These are phyloP conservation scores for Himantopus leucocephalus DNA, from an alignment of 2,113 vertebrate species.

Conservation along the genomic window DNA sequence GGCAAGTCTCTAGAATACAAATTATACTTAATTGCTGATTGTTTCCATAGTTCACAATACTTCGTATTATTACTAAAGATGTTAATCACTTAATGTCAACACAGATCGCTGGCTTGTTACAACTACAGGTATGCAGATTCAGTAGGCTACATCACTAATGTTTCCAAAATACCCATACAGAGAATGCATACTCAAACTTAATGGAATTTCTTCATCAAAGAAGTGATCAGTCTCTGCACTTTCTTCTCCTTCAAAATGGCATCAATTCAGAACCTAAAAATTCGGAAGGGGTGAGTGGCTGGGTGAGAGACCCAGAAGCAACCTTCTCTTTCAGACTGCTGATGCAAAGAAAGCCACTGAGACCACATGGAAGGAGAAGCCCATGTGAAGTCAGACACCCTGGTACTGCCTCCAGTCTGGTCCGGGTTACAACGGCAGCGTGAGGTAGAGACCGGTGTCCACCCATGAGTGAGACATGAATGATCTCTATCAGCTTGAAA, in stretches of 20 bases:
- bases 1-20: background rate
- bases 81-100: background rate
- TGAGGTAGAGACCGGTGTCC: background rate
- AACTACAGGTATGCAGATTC: background rate
- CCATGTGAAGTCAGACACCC: background rate
- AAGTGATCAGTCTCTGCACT: background rate
- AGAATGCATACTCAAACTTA: background rate
- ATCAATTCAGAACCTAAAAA: background rate
- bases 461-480: rapidly evolving
- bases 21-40: background rate
- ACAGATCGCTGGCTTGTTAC: background rate
- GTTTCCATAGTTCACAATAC: background rate
- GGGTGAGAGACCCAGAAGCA: background rate
- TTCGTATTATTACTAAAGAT: background rate
- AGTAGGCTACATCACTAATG: background rate
- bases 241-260: background rate
- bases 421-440: rapidly evolving
- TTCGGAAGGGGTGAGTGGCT: background rate
- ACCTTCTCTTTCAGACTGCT: background rate
- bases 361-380: background rate
- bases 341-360: background rate
- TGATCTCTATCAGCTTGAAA: background rate
- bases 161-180: background rate
- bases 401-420: background rate
- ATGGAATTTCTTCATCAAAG: background rate